A percentile compares a stretch with the other conserved stretches of the same genome.
These are phyloP conservation scores for Oncopeltus fasciatus DNA, from an alignment of 1,140 invertebrate species.

Conservation along the genomic window DNA sequence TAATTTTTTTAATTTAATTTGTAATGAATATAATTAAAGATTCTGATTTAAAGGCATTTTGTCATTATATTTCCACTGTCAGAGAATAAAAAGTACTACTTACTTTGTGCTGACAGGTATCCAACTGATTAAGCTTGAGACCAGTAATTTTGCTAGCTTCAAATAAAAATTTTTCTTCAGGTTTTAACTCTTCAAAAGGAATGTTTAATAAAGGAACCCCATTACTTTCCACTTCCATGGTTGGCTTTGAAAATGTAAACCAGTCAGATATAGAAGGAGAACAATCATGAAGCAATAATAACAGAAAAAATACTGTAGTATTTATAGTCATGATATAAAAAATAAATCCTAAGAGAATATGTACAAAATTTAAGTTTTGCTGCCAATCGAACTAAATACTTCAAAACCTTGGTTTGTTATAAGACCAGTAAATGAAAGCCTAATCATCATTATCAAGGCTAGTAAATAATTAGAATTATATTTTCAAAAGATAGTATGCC, in stretches of 20 bases:
- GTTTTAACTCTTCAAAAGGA: conserved; percentile 43
- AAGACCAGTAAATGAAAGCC: too few relatives aligned
- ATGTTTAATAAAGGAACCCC: conserved; percentile 30
- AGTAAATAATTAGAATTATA: too few relatives aligned
- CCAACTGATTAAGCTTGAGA: conserved; percentile 40
- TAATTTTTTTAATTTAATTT: too few relatives aligned
- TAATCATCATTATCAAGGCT: too few relatives aligned
- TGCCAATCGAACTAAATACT: too few relatives aligned
- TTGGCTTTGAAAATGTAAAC: neutral
- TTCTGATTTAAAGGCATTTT: too few relatives aligned
- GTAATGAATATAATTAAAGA: too few relatives aligned
- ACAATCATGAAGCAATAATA: neutral
- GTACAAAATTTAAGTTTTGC: too few relatives aligned
- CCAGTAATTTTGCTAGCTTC: conserved; percentile 43
- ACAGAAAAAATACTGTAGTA: neutral
- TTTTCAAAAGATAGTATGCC: too few relatives aligned
- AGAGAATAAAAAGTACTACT: conserved; percentile 15
- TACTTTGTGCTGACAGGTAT: conserved; percentile 48
- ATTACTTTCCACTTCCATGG: conserved; percentile 10
- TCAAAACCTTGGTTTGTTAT: too few relatives aligned
- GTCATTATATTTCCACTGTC: too few relatives aligned
- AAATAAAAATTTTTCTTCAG: conserved; percentile 48
- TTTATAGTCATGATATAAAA: neutral
- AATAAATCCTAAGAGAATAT: too few relatives aligned
- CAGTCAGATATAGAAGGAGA: neutral